Conservation (phyloP, 2,113 vertebrate genomes). For the Salminus brasiliensis region DNA sequence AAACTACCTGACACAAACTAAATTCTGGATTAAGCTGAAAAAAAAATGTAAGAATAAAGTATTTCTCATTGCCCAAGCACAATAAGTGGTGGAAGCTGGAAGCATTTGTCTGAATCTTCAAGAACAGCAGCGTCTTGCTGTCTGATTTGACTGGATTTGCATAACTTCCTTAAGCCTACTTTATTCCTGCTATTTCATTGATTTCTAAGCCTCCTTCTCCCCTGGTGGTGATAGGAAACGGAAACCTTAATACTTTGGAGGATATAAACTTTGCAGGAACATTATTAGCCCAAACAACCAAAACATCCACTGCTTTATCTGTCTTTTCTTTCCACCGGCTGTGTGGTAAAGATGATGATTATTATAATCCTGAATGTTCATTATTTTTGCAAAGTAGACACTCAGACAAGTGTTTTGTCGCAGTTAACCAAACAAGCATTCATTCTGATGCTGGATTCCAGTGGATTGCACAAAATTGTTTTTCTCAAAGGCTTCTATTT, state of each 20-base stretch:
- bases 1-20: neutral
- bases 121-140: neutral
- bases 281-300: constrained; percentile 7
- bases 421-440: neutral
- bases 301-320: neutral
- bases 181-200: constrained; percentile 12
- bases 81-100: constrained; percentile 25
- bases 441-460: neutral
- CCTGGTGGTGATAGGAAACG: neutral
- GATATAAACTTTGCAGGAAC: neutral
- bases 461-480: neutral
- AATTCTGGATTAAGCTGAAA: constrained; percentile 19
- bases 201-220: constrained; percentile 13
- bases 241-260: neutral
- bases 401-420: neutral
- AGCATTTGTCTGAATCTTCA: constrained; percentile 27
- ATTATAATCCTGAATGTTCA: neutral
- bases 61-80: constrained; percentile 31
- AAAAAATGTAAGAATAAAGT: constrained; percentile 15
- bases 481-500: neutral
- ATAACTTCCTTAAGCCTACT: constrained; percentile 26
- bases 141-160: constrained; percentile 15
- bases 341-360: constrained; percentile 8
- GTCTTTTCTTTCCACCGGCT: constrained; percentile 7
- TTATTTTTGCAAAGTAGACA: neutral